Base-by-base conservation (phyloP, 2,888 invertebrate species). In the Lochmaea crataegi region DNA sequence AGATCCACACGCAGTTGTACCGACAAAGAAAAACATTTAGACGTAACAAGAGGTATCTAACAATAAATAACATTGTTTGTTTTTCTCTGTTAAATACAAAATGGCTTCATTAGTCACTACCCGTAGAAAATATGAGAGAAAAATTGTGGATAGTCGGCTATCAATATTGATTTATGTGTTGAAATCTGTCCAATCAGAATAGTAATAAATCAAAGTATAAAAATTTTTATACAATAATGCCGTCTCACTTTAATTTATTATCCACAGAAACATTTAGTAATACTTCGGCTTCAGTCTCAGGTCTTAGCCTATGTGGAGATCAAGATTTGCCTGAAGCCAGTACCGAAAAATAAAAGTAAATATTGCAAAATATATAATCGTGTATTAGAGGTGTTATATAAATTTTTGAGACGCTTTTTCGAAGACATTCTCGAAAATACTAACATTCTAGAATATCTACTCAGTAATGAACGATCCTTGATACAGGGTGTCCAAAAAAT, bases 141-240 rank as follows among this genome's bases (percentile, higher is more conserved):
- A 77, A 79, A 51, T 76, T 77, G 76, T 76, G 76, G 77, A 71
- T 73, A 64, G 71, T 75, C 75, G 56, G 42, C 74, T 72, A 60
- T 71, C 75, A 70, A 67, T 75, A 67, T 72, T 78, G 77, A 77
- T 78, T 79, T 79, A 78, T 78, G 75, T 76, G 75, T 68, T 75
- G 75, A 78, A 76, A 77, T 76, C 48, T 75, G 75, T 76, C 75
- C 76, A 74, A 76, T 76, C 73, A 76, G 72, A 77, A 76, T 71
- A 74, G 77, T 65, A 73, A 75, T 77, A 78, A 77, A 78, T 79
- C 77, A 78, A 75, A 73, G 71, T 56, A 70, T 73, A 74, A 56
- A 71, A 7, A 71, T 71, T 76, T 77, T 74, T 72, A 64, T 71
- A 75, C 74, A 74, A 68, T 72, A 74, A 68, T 72, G 72, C 72